These are phyloP conservation scores for Drosophila tristis DNA, from an alignment of 1,140 invertebrate species.

Conservation along the genomic window DNA sequence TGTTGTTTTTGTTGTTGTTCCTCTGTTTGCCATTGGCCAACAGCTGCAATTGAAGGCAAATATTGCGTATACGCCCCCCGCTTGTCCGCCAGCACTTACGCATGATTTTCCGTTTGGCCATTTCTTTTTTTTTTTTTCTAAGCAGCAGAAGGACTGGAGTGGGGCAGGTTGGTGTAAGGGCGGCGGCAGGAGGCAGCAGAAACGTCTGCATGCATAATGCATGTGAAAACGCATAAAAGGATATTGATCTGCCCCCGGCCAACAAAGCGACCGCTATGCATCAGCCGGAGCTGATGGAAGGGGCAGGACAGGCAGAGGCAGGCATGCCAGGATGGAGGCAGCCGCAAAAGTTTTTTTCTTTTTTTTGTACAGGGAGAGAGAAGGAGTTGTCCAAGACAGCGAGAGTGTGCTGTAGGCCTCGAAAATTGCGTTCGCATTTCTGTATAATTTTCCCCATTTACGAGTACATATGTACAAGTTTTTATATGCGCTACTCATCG, in stretches of 20 bases:
- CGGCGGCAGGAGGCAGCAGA: slow-evolving; percentile 3
- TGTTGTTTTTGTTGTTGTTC: slow-evolving; percentile 19
- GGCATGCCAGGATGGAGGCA: slow-evolving; percentile 10
- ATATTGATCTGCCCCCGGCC: slow-evolving; percentile 79
- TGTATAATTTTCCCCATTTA: slow-evolving; percentile 55
- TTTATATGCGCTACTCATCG: too few species aligned
- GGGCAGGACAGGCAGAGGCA: not conserved
- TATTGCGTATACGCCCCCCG: slow-evolving; percentile 75
- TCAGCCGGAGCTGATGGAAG: slow-evolving; percentile 23
- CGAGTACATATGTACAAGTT: slow-evolving; percentile 22
- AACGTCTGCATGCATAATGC: slow-evolving; percentile 60
- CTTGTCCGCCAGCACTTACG: slow-evolving; percentile 53
- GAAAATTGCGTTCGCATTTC: slow-evolving; percentile 68
- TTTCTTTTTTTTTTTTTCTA: slow-evolving; percentile 66
- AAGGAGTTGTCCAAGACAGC: slow-evolving; percentile 62
- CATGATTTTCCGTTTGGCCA: slow-evolving; percentile 67
- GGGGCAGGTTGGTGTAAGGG: not conserved
- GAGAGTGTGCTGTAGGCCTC: slow-evolving; percentile 55
- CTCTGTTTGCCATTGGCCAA: slow-evolving; percentile 47
- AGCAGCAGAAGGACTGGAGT: slow-evolving; percentile 36
- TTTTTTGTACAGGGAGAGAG: not conserved
- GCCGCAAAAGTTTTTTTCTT: slow-evolving; percentile 68
- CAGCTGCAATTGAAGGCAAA: slow-evolving; percentile 81
- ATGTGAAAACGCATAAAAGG: slow-evolving; percentile 76
- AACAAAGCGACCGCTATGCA: slow-evolving; percentile 67